Conservation (phyloP, 1,140 invertebrate genomes). For the Calephelis virginiensis region DNA sequence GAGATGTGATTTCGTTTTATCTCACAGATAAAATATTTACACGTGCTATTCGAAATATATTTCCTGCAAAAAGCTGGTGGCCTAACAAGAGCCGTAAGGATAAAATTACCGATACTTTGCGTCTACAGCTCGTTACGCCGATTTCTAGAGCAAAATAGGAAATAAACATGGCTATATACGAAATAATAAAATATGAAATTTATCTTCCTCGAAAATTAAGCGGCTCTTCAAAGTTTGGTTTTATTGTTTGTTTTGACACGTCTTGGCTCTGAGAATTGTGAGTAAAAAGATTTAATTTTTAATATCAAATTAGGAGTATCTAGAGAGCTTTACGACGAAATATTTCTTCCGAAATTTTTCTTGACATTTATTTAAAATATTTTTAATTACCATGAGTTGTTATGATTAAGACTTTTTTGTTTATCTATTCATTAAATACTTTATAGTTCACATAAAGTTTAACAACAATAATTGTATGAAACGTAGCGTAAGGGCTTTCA, state of each 20-base stretch:
- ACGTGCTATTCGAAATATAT: neutral
- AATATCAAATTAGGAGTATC: too few species aligned
- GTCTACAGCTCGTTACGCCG: conserved; percentile 43
- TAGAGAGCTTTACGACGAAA: too few species aligned
- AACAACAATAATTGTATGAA: too few species aligned
- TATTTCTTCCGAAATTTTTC: too few species aligned
- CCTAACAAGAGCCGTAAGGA: conserved; percentile 43
- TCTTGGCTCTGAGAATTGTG: neutral
- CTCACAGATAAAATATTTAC: neutral
- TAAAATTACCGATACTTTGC: conserved; percentile 37
- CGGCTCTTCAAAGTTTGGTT: conserved; percentile 6
- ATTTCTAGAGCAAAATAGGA: conserved; percentile 20
- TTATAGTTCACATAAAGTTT: too few species aligned
- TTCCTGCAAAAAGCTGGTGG: neutral
- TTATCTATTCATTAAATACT: too few species aligned
- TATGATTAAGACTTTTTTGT: too few species aligned
- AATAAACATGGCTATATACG: conserved; percentile 25
- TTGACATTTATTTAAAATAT: too few species aligned
- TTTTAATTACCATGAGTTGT: too few species aligned
- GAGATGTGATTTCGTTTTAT: neutral
- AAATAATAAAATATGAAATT: conserved; percentile 31
- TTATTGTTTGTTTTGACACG: conserved; percentile 14
- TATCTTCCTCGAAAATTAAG: conserved; percentile 21
- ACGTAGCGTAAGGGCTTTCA: too few species aligned
- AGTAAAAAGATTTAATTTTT: neutral